A percentile compares a stretch with the other conserved stretches of the same genome.
Evolutionary conservation across 2,113 vertebrate genomes (phyloP).

Genomic region (Passer montanus): DNA sequence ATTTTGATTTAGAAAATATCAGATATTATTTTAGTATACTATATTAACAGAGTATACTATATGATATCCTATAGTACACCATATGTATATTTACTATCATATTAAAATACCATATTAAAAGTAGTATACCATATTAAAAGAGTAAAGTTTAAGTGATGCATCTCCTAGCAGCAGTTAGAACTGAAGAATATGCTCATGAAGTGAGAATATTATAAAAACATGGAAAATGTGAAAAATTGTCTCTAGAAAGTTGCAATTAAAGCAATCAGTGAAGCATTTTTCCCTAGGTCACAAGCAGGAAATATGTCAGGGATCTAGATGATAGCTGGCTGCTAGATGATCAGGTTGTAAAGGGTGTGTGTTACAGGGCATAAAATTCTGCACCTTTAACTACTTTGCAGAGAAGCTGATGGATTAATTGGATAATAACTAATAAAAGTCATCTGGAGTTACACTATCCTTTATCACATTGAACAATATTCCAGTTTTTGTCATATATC

Average conservation of each 20-base stretch:
- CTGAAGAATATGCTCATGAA: background rate
- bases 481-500: background rate
- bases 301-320: background rate
- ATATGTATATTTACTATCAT: background rate
- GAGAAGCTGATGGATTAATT: background rate
- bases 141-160: background rate
- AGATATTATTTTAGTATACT: background rate
- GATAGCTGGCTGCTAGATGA: background rate
- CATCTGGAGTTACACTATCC: background rate
- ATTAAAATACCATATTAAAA: background rate
- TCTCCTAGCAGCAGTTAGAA: background rate
- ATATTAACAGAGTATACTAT: background rate
- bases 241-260: background rate
- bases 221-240: background rate
- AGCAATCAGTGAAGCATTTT: background rate
- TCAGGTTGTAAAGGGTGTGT: background rate
- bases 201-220: background rate
- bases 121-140: background rate
- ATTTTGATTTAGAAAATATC: background rate
- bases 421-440: background rate
- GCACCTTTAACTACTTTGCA: background rate
- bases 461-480: background rate
- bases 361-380: background rate
- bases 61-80: background rate
- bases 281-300: background rate